phyloP scores from a whole-genome alignment of 53 echinoderm and acorn worm genomes.

The Luidia sarsii region DNA sequence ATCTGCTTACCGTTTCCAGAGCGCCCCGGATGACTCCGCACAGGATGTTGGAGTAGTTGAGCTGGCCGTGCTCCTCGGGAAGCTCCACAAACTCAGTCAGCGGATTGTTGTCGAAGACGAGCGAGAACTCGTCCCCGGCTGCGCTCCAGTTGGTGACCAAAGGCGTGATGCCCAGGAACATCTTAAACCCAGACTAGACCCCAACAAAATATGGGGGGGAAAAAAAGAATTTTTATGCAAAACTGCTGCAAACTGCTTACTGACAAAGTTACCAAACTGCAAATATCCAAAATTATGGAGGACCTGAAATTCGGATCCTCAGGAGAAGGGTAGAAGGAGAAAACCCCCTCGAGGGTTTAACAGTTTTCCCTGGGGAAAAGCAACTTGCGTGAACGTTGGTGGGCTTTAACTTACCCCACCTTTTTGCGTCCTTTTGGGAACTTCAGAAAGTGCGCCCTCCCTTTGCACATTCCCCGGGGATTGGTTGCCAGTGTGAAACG shows the following conservation, averaged over 20 bases:
- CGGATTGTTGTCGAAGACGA: conserved; percentile 87
- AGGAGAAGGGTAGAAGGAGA: too few relatives aligned
- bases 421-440: too few relatives aligned
- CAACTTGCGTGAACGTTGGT: too few relatives aligned
- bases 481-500: too few relatives aligned
- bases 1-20: conserved; percentile 86
- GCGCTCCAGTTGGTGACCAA: conserved; percentile 89
- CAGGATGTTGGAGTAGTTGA: conserved; percentile 95
- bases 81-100: conserved; percentile 98
- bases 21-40: conserved; percentile 98
- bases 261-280: neutral
- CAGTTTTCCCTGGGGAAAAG: too few relatives aligned
- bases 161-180: conserved; percentile 97
- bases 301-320: too few relatives aligned
- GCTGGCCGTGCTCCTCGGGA: conserved; percentile 91
- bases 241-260: too few relatives aligned
- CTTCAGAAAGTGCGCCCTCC: too few relatives aligned
- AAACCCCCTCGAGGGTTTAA: too few relatives aligned
- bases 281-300: neutral
- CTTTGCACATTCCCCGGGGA: too few relatives aligned
- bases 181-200: conserved; percentile 88
- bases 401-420: too few relatives aligned
- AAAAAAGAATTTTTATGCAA: neutral
- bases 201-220: neutral
- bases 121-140: conserved; percentile 95